Conservation (phyloP, 53 echinoderm and acorn worm genomes). For the Echinometra lucunter region DNA sequence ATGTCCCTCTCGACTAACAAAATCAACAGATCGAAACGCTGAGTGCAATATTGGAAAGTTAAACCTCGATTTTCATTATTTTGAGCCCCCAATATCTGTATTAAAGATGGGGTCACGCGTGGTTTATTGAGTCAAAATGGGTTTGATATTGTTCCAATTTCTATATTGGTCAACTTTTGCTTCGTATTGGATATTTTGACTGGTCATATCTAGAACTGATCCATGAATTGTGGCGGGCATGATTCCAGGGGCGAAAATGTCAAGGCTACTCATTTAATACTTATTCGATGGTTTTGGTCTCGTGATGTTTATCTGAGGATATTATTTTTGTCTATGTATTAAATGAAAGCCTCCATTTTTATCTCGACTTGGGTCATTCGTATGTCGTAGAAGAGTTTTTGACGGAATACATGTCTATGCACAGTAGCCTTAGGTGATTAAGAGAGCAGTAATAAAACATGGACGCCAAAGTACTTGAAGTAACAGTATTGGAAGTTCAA, state of each 20-base stretch:
- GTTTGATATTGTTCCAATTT: slow-evolving; percentile 5
- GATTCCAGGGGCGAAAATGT: slow-evolving; percentile 19
- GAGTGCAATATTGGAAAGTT: slow-evolving; percentile 22
- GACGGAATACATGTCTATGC: too few relatives aligned
- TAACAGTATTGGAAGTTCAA: neutral
- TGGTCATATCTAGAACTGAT: neutral
- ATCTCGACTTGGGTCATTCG: too few relatives aligned
- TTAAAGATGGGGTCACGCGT: slow-evolving; percentile 17
- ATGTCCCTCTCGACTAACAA: neutral
- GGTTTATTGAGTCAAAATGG: neutral
- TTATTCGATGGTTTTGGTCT: neutral
- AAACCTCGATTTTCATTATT: slow-evolving; percentile 12
- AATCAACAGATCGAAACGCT: neutral
- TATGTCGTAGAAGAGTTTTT: too few relatives aligned
- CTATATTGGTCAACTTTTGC: neutral
- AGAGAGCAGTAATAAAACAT: too few relatives aligned
- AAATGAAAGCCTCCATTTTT: too few relatives aligned
- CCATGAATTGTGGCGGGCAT: slow-evolving; percentile 5
- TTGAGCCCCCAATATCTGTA: slow-evolving; percentile 35
- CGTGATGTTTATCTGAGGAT: neutral
- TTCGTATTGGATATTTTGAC: neutral
- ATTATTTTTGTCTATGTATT: neutral
- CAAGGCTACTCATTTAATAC: neutral
- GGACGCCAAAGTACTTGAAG: too few relatives aligned
- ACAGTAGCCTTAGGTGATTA: too few relatives aligned